Evolutionary conservation across 2,797 vertebrate genomes (phyloP).

Genomic region (Malacoraja senta): DNA sequence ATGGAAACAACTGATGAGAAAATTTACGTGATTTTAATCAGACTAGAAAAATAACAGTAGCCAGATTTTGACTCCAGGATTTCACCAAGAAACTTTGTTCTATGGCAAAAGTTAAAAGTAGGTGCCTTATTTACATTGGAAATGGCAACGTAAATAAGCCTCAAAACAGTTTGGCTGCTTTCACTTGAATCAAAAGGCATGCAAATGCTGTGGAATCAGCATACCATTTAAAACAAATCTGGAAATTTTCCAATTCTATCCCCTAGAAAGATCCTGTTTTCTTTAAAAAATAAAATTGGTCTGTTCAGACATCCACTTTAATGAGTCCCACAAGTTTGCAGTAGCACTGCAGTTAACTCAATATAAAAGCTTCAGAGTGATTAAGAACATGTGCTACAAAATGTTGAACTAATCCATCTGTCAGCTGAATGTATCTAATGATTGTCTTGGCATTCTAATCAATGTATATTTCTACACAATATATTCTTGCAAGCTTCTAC

Average conservation of each 20-base stretch:
- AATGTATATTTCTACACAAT: background rate
- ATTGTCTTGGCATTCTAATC: background rate
- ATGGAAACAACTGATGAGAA: background rate
- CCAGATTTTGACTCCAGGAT: background rate
- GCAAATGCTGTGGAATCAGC: background rate
- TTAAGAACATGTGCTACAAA: constrained; percentile 28
- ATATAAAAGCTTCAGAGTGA: constrained; percentile 23
- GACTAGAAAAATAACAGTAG: background rate
- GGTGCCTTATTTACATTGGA: background rate
- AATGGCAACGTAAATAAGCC: background rate
- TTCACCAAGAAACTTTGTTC: constrained; percentile 1
- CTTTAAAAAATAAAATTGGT: background rate
- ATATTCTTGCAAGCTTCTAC: background rate
- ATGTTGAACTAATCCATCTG: constrained; percentile 9
- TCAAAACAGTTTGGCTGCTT: background rate
- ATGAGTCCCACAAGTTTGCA: background rate
- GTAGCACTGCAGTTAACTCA: constrained; percentile 17
- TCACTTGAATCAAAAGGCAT: background rate
- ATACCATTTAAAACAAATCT: background rate
- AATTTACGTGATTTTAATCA: background rate
- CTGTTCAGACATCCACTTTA: constrained; percentile 8
- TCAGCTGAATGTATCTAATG: constrained; percentile 1
- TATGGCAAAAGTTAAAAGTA: background rate
- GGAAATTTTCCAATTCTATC: background rate
- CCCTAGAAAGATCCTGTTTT: background rate